A percentile compares a stretch with the other conserved stretches of the same genome.
These are phyloP conservation scores for Agonopterix subpropinquella DNA, from an alignment of 2,888 invertebrate species.

Conservation along the genomic window DNA sequence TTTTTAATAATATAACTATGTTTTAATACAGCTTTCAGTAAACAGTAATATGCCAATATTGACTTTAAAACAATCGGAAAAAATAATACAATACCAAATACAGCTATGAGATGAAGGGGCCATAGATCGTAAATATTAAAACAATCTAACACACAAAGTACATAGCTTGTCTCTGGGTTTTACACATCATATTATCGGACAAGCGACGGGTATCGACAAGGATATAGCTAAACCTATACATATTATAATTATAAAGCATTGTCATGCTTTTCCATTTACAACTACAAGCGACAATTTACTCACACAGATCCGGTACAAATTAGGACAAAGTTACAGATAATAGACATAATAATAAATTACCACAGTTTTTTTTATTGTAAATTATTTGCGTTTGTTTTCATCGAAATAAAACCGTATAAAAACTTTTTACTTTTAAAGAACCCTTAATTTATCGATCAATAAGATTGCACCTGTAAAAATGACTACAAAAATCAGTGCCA, in stretches of 20 bases:
- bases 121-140: conserved; percentile 34
- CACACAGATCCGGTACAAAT: conserved; percentile 55
- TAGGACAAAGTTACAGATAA: background rate
- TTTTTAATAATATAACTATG: too few species aligned
- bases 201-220: conserved; percentile 57
- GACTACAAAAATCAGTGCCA: too few species aligned
- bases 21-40: too few species aligned
- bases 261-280: conserved; percentile 57
- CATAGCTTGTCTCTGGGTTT: conserved; percentile 42
- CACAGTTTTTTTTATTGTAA: too few species aligned
- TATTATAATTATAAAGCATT: conserved; percentile 42
- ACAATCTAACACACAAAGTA: conserved; percentile 55
- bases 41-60: too few species aligned
- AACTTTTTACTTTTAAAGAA: too few species aligned
- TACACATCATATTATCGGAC: conserved; percentile 40
- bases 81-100: conserved; percentile 17
- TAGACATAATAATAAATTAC: too few species aligned
- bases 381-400: too few species aligned
- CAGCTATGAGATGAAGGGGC: conserved; percentile 43
- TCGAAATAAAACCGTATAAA: too few species aligned
- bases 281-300: conserved; percentile 69
- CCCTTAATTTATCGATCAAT: too few species aligned
- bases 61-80: too few species aligned
- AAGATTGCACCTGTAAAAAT: too few species aligned
- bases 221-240: conserved; percentile 38